Percentiles rank a stretch among this genome's conserved stretches.
Conservation (phyloP, 2,888 invertebrate species). For the Scaptomyza reducta region DNA sequence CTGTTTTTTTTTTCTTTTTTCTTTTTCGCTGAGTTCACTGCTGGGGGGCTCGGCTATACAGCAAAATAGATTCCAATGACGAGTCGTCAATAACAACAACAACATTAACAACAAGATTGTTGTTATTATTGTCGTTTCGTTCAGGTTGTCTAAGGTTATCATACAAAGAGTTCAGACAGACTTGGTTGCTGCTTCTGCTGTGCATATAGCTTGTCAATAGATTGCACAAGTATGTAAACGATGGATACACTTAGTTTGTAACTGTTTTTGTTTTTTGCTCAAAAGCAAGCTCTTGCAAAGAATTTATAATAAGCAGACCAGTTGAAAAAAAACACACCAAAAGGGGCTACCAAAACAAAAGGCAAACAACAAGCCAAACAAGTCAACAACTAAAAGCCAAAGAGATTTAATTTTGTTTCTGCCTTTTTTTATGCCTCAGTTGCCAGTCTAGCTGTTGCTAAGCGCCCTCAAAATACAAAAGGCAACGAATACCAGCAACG, state of each 20-base stretch:
- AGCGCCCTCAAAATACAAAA: slow-evolving; percentile 63
- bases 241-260: slow-evolving; percentile 24
- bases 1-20: too few species aligned
- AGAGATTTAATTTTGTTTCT: slow-evolving; percentile 34
- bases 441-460: slow-evolving; percentile 59
- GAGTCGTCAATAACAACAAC: slow-evolving; percentile 41
- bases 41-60: slow-evolving; percentile 68
- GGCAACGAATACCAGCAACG: slow-evolving; percentile 42
- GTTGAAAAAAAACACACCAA: slow-evolving; percentile 53
- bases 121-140: slow-evolving; percentile 29
- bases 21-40: slow-evolving; percentile 28
- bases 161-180: slow-evolving; percentile 27
- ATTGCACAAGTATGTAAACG: slow-evolving; percentile 33
- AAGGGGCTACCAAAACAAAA: slow-evolving; percentile 68
- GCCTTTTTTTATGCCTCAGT: background rate
- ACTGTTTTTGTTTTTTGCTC: slow-evolving; percentile 9
- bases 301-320: slow-evolving; percentile 21
- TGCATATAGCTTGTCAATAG: slow-evolving; percentile 18
- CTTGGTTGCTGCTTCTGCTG: slow-evolving; percentile 2
- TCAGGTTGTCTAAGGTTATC: slow-evolving; percentile 68
- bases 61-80: slow-evolving; percentile 35
- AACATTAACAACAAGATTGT: slow-evolving; percentile 19
- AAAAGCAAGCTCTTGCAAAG: slow-evolving; percentile 36
- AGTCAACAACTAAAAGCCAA: slow-evolving; percentile 46
- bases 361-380: slow-evolving; percentile 60